These are phyloP conservation scores for Pteronotus mesoamericanus DNA, from an alignment of 2,797 vertebrate genomes.

Conservation along the genomic window DNA sequence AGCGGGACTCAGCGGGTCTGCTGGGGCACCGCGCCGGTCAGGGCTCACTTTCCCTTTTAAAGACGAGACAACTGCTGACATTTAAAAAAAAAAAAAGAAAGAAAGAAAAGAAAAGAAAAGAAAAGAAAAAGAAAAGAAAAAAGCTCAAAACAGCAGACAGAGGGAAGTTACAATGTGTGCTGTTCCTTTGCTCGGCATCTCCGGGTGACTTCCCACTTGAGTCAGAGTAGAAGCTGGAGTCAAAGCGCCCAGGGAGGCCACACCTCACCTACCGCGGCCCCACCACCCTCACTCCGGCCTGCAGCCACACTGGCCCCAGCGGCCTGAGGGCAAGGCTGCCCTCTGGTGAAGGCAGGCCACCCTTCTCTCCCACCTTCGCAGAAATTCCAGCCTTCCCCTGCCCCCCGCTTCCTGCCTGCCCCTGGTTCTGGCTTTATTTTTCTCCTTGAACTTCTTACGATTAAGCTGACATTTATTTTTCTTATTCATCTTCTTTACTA, in stretches of 20 bases:
- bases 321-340: neutral
- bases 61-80: neutral
- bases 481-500: neutral
- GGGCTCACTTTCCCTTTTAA: neutral
- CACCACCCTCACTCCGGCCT: neutral
- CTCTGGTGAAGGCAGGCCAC: neutral
- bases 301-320: too few relatives aligned
- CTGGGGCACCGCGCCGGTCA: neutral
- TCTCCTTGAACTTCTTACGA: neutral
- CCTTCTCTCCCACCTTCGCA: neutral
- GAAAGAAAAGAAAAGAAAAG: neutral
- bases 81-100: neutral
- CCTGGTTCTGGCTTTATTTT: neutral
- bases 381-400: neutral
- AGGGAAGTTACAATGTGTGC: neutral
- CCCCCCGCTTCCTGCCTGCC: too few relatives aligned
- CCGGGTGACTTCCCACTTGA: neutral
- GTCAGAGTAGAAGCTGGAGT: neutral
- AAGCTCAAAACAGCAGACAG: neutral
- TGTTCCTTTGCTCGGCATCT: neutral
- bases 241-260: neutral
- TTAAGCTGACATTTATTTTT: neutral
- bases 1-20: neutral
- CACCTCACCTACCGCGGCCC: rapidly evolving
- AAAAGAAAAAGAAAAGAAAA: too few relatives aligned